phyloP scores from a whole-genome alignment of 2,113 vertebrate species.

The Tragelaphus buxtoni region DNA sequence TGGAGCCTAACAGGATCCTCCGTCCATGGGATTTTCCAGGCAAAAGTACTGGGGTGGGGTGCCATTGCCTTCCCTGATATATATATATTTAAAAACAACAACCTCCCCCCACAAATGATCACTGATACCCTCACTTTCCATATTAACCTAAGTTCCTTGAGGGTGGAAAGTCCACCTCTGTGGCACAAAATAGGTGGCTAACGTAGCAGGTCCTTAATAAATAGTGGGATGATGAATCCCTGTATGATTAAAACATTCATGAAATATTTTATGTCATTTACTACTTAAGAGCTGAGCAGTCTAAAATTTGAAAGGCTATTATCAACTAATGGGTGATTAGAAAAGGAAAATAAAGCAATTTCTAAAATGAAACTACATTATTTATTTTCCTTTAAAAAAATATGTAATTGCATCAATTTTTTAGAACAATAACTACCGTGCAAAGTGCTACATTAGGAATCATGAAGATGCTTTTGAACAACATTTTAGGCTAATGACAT shows the following conservation, averaged over 20 bases:
- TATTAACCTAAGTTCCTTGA: neutral
- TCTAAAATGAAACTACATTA: neutral
- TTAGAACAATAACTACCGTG: neutral
- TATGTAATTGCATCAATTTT: neutral
- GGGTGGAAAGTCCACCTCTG: neutral
- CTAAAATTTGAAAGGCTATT: neutral
- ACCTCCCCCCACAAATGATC: neutral
- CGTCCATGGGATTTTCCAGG: no score
- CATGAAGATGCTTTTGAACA: neutral
- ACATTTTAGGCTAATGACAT: neutral
- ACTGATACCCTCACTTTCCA: neutral
- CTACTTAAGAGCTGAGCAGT: neutral
- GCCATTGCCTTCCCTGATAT: no score
- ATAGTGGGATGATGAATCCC: neutral
- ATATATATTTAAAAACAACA: neutral
- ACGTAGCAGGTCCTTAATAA: neutral
- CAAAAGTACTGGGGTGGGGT: no score
- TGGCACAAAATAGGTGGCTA: neutral
- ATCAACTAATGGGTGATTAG: neutral
- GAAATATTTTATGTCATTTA: neutral
- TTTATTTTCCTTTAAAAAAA: neutral
- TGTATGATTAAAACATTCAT: neutral
- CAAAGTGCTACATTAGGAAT: neutral
- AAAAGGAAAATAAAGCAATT: conserved; percentile 30
- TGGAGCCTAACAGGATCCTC: no score